These are phyloP conservation scores for Gephyroberyx darwinii DNA, from an alignment of 2,797 vertebrate genomes.

Conservation along the genomic window DNA sequence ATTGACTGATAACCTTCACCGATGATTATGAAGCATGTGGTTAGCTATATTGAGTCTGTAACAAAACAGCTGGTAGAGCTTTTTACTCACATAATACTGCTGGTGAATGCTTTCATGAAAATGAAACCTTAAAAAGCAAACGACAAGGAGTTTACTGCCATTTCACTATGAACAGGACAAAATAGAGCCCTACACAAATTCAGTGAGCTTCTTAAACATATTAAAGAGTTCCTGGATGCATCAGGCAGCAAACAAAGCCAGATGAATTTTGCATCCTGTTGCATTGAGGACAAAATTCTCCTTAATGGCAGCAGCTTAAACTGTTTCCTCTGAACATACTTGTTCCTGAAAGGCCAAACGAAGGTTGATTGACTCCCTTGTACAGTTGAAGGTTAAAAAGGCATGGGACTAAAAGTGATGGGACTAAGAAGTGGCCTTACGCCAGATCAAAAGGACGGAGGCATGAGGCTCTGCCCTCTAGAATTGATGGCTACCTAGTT, in stretches of 20 bases:
- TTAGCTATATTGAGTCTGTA: slow-evolving; percentile 48
- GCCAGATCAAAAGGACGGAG: slow-evolving; percentile 72
- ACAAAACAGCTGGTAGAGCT: slow-evolving; percentile 67
- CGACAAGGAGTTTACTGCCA: slow-evolving; percentile 25
- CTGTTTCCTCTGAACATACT: slow-evolving; percentile 50
- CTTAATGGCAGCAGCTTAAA: slow-evolving; percentile 64
- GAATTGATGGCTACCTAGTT: slow-evolving; percentile 64
- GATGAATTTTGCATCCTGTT: slow-evolving; percentile 51
- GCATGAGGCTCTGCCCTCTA: slow-evolving; percentile 66
- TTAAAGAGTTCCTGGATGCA: slow-evolving; percentile 42
- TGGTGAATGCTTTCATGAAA: slow-evolving; percentile 72
- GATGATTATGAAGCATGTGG: slow-evolving; percentile 27
- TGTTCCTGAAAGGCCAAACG: slow-evolving; percentile 62
- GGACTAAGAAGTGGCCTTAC: slow-evolving; percentile 71
- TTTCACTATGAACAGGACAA: slow-evolving; percentile 50
- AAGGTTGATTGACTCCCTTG: slow-evolving; percentile 61
- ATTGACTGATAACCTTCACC: slow-evolving; percentile 36
- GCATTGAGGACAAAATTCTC: slow-evolving; percentile 57
- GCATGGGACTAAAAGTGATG: slow-evolving; percentile 69
- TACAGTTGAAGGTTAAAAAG: slow-evolving; percentile 63
- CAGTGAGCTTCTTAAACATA: slow-evolving; percentile 1
- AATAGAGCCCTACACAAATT: slow-evolving; percentile 60
- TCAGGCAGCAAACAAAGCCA: slow-evolving; percentile 41
- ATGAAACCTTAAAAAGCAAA: slow-evolving; percentile 49
- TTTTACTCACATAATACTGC: slow-evolving; percentile 69